Percentiles rank a stretch among this genome's conserved stretches.
These are phyloP conservation scores for Linurgus olivaceus DNA, from an alignment of 2,797 vertebrate genomes.

Conservation along the genomic window DNA sequence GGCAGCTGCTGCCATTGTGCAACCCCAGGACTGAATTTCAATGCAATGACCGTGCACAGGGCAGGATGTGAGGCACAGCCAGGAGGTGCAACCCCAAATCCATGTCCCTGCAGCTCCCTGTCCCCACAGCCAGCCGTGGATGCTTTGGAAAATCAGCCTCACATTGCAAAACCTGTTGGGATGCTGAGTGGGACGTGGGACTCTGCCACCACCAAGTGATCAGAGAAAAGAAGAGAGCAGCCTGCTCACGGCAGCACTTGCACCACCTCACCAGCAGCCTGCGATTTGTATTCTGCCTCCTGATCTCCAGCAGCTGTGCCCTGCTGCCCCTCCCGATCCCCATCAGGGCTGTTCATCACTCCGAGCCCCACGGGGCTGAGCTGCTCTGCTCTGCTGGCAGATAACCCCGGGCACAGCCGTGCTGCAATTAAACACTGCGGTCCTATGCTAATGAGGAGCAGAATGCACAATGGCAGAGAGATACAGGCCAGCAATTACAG, in stretches of 20 bases:
- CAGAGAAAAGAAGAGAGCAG: neutral
- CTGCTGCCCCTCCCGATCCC: neutral
- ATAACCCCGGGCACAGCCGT: neutral
- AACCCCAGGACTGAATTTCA: rapidly evolving
- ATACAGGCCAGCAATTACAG: neutral
- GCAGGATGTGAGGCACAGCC: rapidly evolving
- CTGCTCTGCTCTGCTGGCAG: neutral
- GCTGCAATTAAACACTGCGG: neutral
- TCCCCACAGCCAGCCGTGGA: rapidly evolving
- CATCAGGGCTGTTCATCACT: neutral
- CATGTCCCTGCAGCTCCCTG: neutral
- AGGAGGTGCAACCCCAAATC: neutral
- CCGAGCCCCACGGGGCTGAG: neutral
- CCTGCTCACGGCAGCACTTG: rapidly evolving
- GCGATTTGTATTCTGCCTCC: neutral
- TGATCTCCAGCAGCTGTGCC: neutral
- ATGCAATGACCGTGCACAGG: rapidly evolving
- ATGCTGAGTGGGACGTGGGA: neutral
- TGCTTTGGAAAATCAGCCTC: neutral
- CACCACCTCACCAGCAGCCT: neutral
- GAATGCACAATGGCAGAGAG: neutral
- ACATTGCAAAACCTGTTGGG: rapidly evolving
- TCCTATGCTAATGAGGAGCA: neutral
- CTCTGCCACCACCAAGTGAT: slow-evolving; percentile 41
- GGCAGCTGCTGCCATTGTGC: neutral